A percentile compares a stretch with the other conserved stretches of the same genome.
These are phyloP conservation scores for Zaprionus inermis DNA, from an alignment of 1,140 invertebrate species.

Conservation along the genomic window DNA sequence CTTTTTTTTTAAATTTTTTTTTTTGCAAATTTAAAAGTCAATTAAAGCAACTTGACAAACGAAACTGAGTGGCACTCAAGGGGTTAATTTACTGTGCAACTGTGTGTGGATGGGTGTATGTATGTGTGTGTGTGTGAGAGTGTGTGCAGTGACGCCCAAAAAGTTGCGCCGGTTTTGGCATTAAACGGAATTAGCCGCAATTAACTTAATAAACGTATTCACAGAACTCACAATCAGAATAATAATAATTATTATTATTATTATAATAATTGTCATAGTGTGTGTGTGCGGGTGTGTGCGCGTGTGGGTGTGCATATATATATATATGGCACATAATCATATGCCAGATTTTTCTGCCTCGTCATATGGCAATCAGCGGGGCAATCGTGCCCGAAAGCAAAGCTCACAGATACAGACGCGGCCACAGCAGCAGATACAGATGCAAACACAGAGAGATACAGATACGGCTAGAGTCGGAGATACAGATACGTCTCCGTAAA, in stretches of 20 bases:
- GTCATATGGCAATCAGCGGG: conserved; percentile 70
- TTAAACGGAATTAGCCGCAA: conserved; percentile 65
- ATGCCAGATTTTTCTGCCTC: conserved; percentile 69
- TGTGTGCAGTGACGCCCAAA: conserved; percentile 27
- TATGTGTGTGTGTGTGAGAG: neutral
- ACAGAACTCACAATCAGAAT: conserved; percentile 47
- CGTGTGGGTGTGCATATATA: neutral
- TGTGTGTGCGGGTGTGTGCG: conserved; percentile 1
- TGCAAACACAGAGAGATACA: conserved; percentile 15
- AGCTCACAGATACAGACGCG: conserved; percentile 34
- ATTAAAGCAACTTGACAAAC: conserved; percentile 79
- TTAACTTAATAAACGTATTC: conserved; percentile 50
- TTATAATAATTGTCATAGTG: neutral
- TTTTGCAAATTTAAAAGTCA: conserved; percentile 77
- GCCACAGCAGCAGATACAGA: conserved; percentile 26
- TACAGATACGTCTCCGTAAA: conserved; percentile 26
- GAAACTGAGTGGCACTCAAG: conserved; percentile 74
- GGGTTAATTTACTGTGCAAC: conserved; percentile 71
- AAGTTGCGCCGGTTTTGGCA: conserved; percentile 37
- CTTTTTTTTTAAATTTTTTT: conserved; percentile 32
- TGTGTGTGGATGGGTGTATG: conserved; percentile 25
- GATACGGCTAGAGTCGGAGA: conserved; percentile 5
- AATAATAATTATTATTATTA: neutral
- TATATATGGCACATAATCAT: conserved; percentile 56
- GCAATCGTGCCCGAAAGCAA: conserved; percentile 61